Evolutionary conservation across 2,888 invertebrate species (phyloP), one percentile per base, ranked within the genome.

Genomic region (Acholoe squamosa): DNA sequence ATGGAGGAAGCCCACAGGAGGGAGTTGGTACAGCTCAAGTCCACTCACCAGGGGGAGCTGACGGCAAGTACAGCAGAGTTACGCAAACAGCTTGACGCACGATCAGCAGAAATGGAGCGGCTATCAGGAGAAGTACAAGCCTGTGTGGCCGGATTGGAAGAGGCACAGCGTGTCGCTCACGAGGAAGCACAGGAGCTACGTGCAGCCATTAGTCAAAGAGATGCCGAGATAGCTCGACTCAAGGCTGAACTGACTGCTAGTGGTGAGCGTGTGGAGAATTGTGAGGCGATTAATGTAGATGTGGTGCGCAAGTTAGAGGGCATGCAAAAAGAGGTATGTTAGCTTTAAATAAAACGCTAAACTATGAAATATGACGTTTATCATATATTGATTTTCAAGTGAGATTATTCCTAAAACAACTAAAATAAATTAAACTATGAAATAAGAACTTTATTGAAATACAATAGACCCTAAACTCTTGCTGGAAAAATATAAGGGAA

Each of bases 231-330:
- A 0, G 89, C 89, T 16, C 61, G 34, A 33, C 89, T 89, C 0
- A 89, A 89, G 89, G 89, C 89, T 16, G 89, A 61, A n/a, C 89
- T 89, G 43, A 33, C 61, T 31, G 86, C 86, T 22, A 54, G 86
- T 31, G 25, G 28, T 22, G 28, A 86, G 54, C 52, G 86, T 0
- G 43, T 31, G n/a, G 89, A 89, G 71, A 33, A 28, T 34, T 89
- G 67, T 89, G 67, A 89, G 67, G 10, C 31, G 31, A 61, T 34
- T 34, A 89, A 67, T n/a, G 61, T 22, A 33, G 89, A 89, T 67
- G 33, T 89, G 33, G 34, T 61, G 12, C 28, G 56, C 22, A 33
- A 67, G 25, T 67, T 89, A 14, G 71, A 89, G 67, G 67, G 19
- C n/a, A 28, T 52, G 54, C 88, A 88, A 28, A 52, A 56, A 54